Evolutionary conservation across 2,113 vertebrate species (phyloP), one percentile per base, ranked within the genome.

Genomic region (Brachirus orientalis): DNA sequence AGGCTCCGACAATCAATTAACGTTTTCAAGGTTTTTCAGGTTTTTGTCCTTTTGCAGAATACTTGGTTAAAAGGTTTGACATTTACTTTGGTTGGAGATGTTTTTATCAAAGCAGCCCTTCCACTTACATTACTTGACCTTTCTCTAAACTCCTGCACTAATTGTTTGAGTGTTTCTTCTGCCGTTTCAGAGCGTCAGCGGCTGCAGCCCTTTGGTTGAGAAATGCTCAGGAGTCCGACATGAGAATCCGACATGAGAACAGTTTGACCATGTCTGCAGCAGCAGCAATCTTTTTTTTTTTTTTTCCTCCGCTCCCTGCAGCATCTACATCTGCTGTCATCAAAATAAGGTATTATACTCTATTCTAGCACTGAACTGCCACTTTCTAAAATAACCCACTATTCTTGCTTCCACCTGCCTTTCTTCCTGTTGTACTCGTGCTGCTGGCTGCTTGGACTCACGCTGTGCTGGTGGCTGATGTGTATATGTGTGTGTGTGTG

Each of bases 291-390:
- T 83, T 62, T 51, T 10, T 11, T 37, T 46, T 16, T 16, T 16
- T 44, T 40, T 65, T 48, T 20, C 65, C 33, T 54, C 74, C 37
- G 51, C 69, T 58, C 76, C 83, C 75, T 3, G 16, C 48, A 2
- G 64, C 65, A 73, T 9, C 66, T 14, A 38, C 3, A 18, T 46
- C 70, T 75, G 10, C 53, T 82, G 78, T 77, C 78, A 85, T 80
- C 83, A 63, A 87, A 89, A 87, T 83, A 0, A 80, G 72, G 53
- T 16, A 79, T 82, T 79, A 72, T 83, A 72, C 50, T 70, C 47
- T 20, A 14, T 53, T 63, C 37, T 1, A 9, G 28, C 58, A 51
- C 35, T 16, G 44, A 69, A 44, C 53, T 44, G 17, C 10, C 1
- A 17, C 74, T 85, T 69, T 75, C 51, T 69, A 75, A 72, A 66